phyloP scores from a whole-genome alignment of 2,797 vertebrate species.

The Hylomyscus alleni region DNA sequence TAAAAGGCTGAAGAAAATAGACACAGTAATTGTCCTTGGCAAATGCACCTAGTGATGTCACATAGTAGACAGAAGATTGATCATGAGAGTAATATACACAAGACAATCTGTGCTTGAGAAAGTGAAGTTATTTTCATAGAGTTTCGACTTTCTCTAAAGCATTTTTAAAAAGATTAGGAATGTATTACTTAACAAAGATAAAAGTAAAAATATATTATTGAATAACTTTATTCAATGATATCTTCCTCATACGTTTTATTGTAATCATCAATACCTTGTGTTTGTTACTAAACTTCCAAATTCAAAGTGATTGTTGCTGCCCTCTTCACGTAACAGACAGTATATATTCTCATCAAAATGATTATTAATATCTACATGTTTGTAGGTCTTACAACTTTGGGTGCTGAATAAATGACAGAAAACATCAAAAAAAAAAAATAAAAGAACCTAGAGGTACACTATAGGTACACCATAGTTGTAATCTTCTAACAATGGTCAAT shows the following conservation, averaged over 20 bases:
- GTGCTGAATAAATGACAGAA: not conserved
- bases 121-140: no score
- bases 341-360: not conserved
- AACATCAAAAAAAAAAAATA: not conserved
- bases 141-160: not conserved
- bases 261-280: not conserved
- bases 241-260: not conserved
- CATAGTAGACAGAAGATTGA: no score
- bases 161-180: not conserved
- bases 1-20: not conserved
- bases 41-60: not conserved
- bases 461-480: not conserved
- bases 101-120: not conserved
- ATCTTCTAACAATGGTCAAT: not conserved
- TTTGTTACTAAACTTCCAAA: not conserved
- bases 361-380: not conserved
- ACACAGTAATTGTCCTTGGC: not conserved
- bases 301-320: not conserved
- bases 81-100: not conserved
- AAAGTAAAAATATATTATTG: not conserved
- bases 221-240: constrained; percentile 21
- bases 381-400: not conserved
- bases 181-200: not conserved
- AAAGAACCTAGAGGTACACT: not conserved
- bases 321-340: not conserved